Evolutionary conservation across 2,888 invertebrate genomes (phyloP).

Genomic region (Bombyx huttoni): DNA sequence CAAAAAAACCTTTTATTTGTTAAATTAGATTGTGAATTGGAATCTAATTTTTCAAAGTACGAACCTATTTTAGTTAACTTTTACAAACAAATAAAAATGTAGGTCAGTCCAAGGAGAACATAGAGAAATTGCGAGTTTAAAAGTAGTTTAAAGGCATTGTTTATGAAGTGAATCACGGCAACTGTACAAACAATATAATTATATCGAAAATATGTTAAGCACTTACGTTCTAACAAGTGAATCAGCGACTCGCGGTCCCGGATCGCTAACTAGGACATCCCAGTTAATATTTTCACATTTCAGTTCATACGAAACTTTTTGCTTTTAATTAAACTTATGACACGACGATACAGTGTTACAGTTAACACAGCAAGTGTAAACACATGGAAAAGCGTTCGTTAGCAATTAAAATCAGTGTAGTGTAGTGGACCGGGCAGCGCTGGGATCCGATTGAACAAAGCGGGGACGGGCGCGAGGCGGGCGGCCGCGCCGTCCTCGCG

Average conservation of each 20-base stretch:
- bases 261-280: conserved; percentile 34
- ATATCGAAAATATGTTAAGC: conserved; percentile 6
- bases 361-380: neutral
- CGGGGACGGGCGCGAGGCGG: conserved; percentile 33
- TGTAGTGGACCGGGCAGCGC: neutral
- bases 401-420: neutral
- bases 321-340: neutral
- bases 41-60: too few relatives aligned
- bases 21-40: too few relatives aligned
- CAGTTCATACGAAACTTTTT: neutral
- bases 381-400: neutral
- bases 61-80: too few relatives aligned
- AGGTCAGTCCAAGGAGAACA: too few relatives aligned
- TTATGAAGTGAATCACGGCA: neutral
- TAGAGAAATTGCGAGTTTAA: too few relatives aligned
- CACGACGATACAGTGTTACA: neutral
- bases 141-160: neutral
- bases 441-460: conserved; percentile 9
- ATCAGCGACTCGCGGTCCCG: conserved; percentile 25
- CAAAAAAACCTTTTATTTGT: too few relatives aligned
- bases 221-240: conserved; percentile 41
- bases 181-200: neutral
- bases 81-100: too few relatives aligned
- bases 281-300: conserved; percentile 22
- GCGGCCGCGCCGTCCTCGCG: conserved; percentile 37